Evolutionary conservation across 2,797 vertebrate genomes (phyloP).

Genomic region (Phyllotis vaccarum): DNA sequence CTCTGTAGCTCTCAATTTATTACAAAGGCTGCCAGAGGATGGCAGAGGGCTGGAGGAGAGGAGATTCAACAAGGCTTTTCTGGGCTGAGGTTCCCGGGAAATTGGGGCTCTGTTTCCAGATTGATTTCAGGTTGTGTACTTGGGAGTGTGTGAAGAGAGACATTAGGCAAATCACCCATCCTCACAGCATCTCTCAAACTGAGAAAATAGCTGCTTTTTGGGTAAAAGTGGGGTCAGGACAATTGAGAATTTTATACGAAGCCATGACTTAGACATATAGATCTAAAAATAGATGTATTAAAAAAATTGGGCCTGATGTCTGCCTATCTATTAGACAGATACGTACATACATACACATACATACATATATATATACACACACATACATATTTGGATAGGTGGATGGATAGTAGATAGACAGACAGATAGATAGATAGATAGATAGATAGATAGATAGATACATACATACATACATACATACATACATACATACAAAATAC

Average conservation of each 20-base stretch:
- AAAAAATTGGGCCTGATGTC: background rate
- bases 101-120: background rate
- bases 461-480: background rate
- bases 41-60: constrained; percentile 36
- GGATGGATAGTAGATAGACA: background rate
- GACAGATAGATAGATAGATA: background rate
- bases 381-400: background rate
- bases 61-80: background rate
- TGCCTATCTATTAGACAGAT: background rate
- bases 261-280: background rate
- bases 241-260: background rate
- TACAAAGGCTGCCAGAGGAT: constrained; percentile 57
- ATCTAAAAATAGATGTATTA: background rate
- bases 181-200: background rate
- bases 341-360: background rate
- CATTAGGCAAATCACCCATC: background rate
- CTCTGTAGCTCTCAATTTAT: constrained; percentile 35
- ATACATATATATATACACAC: background rate
- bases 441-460: background rate
- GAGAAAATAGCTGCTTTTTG: background rate
- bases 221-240: background rate
- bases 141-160: background rate
- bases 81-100: background rate
- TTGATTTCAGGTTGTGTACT: background rate
- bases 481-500: background rate